A percentile compares a stretch with the other conserved stretches of the same genome.
phyloP scores from a whole-genome alignment of 2,888 invertebrate species.

The Embidobia sp. region DNA sequence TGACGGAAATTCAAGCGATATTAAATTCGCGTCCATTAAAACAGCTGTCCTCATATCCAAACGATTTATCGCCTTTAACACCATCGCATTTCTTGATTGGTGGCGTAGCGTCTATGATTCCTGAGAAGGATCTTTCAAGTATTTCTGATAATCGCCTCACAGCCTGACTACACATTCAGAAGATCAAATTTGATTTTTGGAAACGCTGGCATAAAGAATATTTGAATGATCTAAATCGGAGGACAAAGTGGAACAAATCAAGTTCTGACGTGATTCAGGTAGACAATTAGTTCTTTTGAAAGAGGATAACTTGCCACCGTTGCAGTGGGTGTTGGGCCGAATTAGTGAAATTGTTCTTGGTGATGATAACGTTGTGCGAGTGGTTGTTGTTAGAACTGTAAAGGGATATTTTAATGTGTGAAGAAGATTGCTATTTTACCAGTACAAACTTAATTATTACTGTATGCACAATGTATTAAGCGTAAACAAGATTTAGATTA shows the following conservation, averaged over 20 bases:
- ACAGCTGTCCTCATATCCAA: not conserved
- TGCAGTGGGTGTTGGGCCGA: not conserved
- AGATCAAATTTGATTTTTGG: constrained; percentile 61
- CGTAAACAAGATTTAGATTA: too few species aligned
- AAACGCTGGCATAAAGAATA: constrained; percentile 58
- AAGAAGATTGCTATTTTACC: too few species aligned
- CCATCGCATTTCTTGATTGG: not conserved
- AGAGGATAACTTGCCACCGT: not conserved
- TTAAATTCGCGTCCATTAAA: constrained; percentile 3
- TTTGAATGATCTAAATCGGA: constrained; percentile 52
- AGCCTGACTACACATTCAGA: not conserved
- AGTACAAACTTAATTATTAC: too few species aligned
- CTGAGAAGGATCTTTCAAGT: not conserved
- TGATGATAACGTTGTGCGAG: too few species aligned
- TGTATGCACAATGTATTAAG: too few species aligned
- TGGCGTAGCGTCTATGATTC: not conserved
- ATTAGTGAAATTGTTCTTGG: too few species aligned
- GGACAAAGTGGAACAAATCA: constrained; percentile 55
- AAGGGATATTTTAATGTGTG: too few species aligned
- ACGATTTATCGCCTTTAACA: not conserved
- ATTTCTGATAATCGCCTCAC: not conserved
- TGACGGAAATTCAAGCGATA: not conserved
- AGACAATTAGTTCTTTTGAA: not conserved
- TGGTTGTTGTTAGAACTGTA: too few species aligned
- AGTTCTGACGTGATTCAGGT: not conserved